Evolutionary conservation across 2,888 invertebrate genomes (phyloP), one percentile per base, ranked within the genome.

Genomic region (Stenodera caucasica): DNA sequence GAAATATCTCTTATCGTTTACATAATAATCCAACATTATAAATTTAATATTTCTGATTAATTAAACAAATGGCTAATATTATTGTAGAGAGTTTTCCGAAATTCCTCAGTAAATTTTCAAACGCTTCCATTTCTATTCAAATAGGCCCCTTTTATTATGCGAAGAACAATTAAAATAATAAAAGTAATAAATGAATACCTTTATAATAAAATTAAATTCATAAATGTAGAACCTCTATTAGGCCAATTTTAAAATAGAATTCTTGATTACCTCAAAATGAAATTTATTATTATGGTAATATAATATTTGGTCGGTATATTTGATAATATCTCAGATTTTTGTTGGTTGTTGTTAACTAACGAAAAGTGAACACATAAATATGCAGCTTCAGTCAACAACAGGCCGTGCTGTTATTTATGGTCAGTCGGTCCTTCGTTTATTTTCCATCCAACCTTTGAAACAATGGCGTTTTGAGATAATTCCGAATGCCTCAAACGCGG

Each of bases 401-500:
- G 58, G 57, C 66, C 67, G 67, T 63, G 64, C 65, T 55, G 67
- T 70, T 70, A 71, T 71, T 71, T 72, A 70, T 67, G 69, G 66
- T 65, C 65, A 63, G 65, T 57, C 57, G 64, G 67, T 57, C 11
- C 40, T 18, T 64, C 67, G 69, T 71, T 70, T 69, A 68, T 71
- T 70, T 71, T 63, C 63, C 62, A 65, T 64, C 65, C 64, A 67
- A 65, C 67, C 53, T 60, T 66, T 64, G 67, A 66, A 70, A 71
- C 71, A 71, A 71, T 71, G 66, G 69, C 67, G 56, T 67, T 70
- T 68, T 64, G 64, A 71, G 70, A 71, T 73, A 71, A 73, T 71
- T 70, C 71, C 66, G 70, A 71, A 73, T 73, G 69, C 72, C 72
- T 73, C 73, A 70, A 72, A 72, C 68, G 67, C 65, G 71, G 68